A percentile compares a stretch with the other conserved stretches of the same genome.
These are phyloP conservation scores for Mormyrops attenuatus DNA, from an alignment of 2,797 vertebrate genomes.

Conservation along the genomic window DNA sequence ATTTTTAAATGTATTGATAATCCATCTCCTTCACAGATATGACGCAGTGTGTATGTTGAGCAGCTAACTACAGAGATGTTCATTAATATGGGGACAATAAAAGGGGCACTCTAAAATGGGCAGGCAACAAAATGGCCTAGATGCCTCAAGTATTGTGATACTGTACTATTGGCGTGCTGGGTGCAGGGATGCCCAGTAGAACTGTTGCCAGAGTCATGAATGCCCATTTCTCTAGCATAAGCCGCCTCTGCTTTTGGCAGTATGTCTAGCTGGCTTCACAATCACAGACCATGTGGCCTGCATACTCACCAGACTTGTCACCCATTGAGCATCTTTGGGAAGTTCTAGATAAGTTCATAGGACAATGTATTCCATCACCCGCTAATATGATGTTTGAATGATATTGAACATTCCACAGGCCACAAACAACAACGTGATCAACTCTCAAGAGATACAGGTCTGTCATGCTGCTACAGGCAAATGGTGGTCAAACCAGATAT, in stretches of 20 bases:
- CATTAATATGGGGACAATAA: neutral
- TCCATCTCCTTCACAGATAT: neutral
- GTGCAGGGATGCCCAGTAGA: neutral
- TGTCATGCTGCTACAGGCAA: neutral
- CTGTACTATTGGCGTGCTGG: neutral
- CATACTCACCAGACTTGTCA: neutral
- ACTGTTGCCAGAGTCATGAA: neutral
- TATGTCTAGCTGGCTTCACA: neutral
- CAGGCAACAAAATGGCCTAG: neutral
- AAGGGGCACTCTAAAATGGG: neutral
- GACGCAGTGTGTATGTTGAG: neutral
- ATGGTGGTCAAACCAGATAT: neutral
- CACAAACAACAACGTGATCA: neutral
- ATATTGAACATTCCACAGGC: neutral
- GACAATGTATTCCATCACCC: neutral
- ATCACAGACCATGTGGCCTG: neutral
- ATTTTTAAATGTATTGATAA: neutral
- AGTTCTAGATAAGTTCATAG: neutral
- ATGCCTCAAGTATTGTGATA: neutral
- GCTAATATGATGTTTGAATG: neutral
- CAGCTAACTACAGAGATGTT: neutral
- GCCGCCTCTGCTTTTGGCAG: neutral
- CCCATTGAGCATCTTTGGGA: neutral
- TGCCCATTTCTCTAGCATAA: neutral
- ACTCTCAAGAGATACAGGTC: neutral